Percentiles rank a stretch among this genome's conserved stretches.
phyloP scores from a whole-genome alignment of 2,113 vertebrate species.

The Melierax canorus region DNA sequence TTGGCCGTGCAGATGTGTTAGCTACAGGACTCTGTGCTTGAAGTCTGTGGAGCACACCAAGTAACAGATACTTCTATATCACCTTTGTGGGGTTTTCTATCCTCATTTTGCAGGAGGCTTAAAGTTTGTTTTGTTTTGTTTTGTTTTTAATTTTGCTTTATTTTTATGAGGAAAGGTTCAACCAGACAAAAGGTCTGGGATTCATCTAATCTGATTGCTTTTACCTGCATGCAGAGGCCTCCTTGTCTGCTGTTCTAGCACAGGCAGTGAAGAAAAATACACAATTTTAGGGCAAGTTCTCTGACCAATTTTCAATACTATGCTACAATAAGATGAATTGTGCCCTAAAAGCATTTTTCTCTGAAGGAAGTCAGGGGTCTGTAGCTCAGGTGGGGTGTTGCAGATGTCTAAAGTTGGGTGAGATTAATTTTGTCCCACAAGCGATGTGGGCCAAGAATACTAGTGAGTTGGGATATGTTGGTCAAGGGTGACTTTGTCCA shows the following conservation, averaged over 20 bases:
- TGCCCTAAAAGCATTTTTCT: background rate
- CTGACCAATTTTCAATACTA: background rate
- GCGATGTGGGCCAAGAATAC: background rate
- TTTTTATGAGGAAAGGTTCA: background rate
- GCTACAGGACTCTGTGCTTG: background rate
- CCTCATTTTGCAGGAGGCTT: background rate
- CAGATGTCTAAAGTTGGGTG: background rate
- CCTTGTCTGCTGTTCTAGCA: background rate
- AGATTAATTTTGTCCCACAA: background rate
- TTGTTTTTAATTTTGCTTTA: background rate
- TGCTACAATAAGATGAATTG: no score
- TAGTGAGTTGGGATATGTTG: background rate
- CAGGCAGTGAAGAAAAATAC: fast-evolving
- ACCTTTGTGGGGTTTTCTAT: background rate
- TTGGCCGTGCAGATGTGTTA: background rate
- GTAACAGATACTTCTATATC: background rate
- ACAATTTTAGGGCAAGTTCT: background rate
- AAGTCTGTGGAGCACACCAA: background rate
- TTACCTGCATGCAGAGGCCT: background rate
- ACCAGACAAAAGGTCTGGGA: background rate
- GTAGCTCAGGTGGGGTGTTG: background rate
- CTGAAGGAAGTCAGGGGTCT: background rate
- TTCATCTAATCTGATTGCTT: background rate
- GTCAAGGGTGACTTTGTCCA: background rate
- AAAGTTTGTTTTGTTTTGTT: background rate